A percentile compares a stretch with the other conserved stretches of the same genome.
Evolutionary conservation across 2,797 vertebrate species (phyloP).

Genomic region (Apogon hyalosoma): DNA sequence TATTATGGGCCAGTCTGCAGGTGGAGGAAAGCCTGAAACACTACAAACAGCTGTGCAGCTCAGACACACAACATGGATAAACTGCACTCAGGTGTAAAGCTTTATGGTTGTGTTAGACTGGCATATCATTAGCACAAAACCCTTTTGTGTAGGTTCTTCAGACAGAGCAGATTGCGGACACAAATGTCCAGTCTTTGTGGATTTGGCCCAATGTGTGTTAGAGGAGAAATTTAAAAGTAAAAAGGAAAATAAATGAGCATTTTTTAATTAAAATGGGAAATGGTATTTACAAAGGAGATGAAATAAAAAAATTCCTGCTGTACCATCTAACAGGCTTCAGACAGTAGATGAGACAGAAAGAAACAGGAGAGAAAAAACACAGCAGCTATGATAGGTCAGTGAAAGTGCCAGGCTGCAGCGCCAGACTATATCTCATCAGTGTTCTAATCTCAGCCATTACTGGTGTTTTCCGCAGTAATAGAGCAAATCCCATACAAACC

Average conservation of each 20-base stretch:
- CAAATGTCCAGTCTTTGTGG: too few relatives aligned
- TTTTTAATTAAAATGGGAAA: neutral
- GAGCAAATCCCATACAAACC: constrained; percentile 44
- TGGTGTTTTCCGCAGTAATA: constrained; percentile 39
- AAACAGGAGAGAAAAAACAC: constrained; percentile 17
- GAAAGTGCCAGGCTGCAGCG: constrained; percentile 17
- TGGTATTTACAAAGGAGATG: constrained; percentile 1
- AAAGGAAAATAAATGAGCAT: neutral
- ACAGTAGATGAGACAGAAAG: constrained; percentile 12
- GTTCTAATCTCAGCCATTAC: constrained; percentile 45
- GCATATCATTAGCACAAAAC: too few relatives aligned
- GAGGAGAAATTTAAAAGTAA: neutral
- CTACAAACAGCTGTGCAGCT: too few relatives aligned
- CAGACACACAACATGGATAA: too few relatives aligned
- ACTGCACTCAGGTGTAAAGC: too few relatives aligned
- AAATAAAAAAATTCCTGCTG: constrained; percentile 9
- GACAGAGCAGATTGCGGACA: too few relatives aligned
- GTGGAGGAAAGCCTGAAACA: too few relatives aligned
- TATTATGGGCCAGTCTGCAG: too few relatives aligned
- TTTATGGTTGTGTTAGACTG: too few relatives aligned
- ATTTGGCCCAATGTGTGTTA: too few relatives aligned
- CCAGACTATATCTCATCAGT: constrained; percentile 20
- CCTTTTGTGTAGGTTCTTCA: too few relatives aligned
- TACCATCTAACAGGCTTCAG: constrained; percentile 3
- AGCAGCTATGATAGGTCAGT: constrained; percentile 28